Base-by-base conservation (phyloP, 1,140 invertebrate species). In the Lerema accius region DNA sequence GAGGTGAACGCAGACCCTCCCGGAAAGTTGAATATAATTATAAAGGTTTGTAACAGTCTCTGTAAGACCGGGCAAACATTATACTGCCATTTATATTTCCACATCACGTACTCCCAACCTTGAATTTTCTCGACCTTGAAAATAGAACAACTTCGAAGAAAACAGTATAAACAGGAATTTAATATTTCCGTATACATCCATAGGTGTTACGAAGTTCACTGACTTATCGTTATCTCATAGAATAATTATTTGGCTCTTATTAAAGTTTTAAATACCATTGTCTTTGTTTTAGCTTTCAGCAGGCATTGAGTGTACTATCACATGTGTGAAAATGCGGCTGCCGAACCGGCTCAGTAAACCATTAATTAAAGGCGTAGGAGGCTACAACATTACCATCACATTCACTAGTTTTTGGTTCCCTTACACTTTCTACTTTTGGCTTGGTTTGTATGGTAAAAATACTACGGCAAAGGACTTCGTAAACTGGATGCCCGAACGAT, bases 331-430 rank as follows among this genome's bases (percentile, higher is more conserved):
- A 4, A 32, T 89, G n/a, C 28, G 71, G 10, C 46, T 89, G 32
- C 86, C 85, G 4, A 88, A 89, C 49, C 74, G 80, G 5, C 65
- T 79, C 7, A 32, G 61, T 0, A 55, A 14, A 0, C 86, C 86
- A 0, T 42, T 16, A 0, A 74, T 87, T 7, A 55, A 67, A 0
- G 84, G 84, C 4, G 74, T 86, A 4, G 83, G 83, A 5, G 78
- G 80, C 0, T 89, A 83, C 60, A 87, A 89, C 40, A 78, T 87
- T 5, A 77, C 74, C 0, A 28, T 87, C 4, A 56, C 58, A 7
- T 78, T 87, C 35, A 65, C 42, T 13, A 76, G 79, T 2, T 60
- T 80, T 2, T 85, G 84, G 82, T 87, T 87, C 28, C 86, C 86
- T 2, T 77, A 79, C 32, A 65, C 35, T 0, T 87, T 82, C 43